Evolutionary conservation across 2,888 invertebrate genomes (phyloP).

Genomic region (Slavum lentiscoides): DNA sequence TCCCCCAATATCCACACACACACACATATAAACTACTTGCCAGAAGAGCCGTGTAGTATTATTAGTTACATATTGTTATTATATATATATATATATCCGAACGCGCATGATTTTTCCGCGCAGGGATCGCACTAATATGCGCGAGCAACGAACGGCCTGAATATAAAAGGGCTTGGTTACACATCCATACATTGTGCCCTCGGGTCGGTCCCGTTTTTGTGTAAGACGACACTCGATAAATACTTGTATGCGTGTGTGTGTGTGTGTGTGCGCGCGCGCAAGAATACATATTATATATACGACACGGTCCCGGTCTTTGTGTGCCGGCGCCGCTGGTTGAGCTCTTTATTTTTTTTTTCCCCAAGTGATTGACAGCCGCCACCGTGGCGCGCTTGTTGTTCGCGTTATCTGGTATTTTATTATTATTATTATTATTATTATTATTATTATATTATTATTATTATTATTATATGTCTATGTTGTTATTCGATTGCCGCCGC

Average conservation of each 20-base stretch:
- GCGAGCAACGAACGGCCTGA: background rate
- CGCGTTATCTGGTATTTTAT: conserved; percentile 35
- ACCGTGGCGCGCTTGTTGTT: conserved; percentile 27
- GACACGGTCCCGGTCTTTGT: background rate
- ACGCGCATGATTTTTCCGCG: no score
- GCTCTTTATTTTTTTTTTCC: conserved; percentile 39
- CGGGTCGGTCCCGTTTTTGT: conserved; percentile 26
- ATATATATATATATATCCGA: no score
- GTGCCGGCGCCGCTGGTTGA: conserved; percentile 14
- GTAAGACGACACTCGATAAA: conserved; percentile 51
- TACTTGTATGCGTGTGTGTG: background rate
- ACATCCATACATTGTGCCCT: background rate
- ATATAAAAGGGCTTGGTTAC: conserved; percentile 31
- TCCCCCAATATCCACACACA: no score
- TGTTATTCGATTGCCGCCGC: background rate
- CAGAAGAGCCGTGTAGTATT: no score
- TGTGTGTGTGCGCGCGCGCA: background rate
- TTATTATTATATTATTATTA: background rate
- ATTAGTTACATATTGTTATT: no score
- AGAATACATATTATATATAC: background rate
- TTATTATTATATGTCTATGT: background rate
- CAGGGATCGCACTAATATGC: background rate
- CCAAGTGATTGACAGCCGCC: conserved; percentile 48
- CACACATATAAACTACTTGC: no score
- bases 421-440: background rate